Evolutionary conservation across 2,797 vertebrate species (phyloP), one percentile per base, ranked within the genome.

Genomic region (Melanotaenia nigrans): DNA sequence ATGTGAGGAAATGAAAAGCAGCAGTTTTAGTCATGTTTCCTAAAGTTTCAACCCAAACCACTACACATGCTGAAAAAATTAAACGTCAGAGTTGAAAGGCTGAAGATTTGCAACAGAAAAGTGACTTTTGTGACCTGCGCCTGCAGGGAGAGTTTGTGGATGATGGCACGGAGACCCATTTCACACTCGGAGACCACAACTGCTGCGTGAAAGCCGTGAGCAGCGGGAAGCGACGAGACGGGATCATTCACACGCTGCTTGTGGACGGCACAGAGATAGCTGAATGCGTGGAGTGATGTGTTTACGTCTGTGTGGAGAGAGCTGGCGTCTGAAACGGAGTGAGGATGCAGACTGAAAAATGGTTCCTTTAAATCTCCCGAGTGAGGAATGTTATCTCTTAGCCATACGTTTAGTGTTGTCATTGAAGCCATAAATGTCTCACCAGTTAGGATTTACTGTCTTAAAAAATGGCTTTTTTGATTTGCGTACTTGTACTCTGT

Each of bases 131-230:
- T 6, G 12, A 28, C 55, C 62, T 42, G 20, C 4, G 4, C 8
- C 45, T 57, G 30, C 84, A 99, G 98, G 98, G 97, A 24, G 97
- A 99, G 93, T 99, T 99, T 89, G 98, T 99, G 65, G 98, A 99
- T 0, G 97, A 99, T 1, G 98, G 97, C 61, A 99, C 97, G 0
- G 97, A 99, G 89, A 99, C 98, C 0, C 97, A 99, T 89, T 99
- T 99, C 93, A 95, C 88, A 1, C 89, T 99, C 2, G 95, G 94
- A 24, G 91, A 95, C 65, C 97, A 99, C 62, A 94, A 94, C 84
- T 99, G 98, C 90, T 97, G 93, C 74, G 96, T 99, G 88, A 99
- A 99, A 84, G 98, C 98, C 0, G 96, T 99, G 85, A 99, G 98
- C 81, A 99, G 98, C 32, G 97, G 98, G 11, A 97, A 96, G 90